Conservation (phyloP, 1,140 invertebrate genomes). For the Andrena cerasifolii region DNA sequence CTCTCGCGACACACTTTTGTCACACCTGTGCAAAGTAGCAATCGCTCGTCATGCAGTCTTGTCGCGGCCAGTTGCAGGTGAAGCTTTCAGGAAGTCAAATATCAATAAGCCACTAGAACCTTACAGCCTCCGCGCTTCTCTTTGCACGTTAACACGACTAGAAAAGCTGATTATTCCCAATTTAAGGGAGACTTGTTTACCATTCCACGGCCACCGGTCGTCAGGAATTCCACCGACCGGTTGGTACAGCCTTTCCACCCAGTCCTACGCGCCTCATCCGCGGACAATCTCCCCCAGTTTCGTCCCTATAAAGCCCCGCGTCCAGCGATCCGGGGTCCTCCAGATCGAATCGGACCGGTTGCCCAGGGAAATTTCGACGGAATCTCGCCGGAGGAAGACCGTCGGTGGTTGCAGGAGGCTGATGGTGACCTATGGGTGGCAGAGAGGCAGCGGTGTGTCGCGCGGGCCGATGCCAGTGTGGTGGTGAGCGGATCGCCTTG, state of each 20-base stretch:
- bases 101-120: too few relatives aligned
- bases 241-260: neutral
- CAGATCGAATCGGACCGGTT: neutral
- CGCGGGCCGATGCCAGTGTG: slow-evolving; percentile 47
- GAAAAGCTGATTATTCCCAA: slow-evolving; percentile 2
- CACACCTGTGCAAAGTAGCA: slow-evolving; percentile 1
- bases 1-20: slow-evolving; percentile 36
- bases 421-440: slow-evolving; percentile 62
- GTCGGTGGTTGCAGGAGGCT: slow-evolving; percentile 23
- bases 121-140: too few relatives aligned
- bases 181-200: neutral
- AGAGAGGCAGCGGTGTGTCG: slow-evolving; percentile 54
- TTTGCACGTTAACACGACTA: too few relatives aligned
- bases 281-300: neutral
- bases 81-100: slow-evolving; percentile 10
- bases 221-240: neutral
- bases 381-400: neutral
- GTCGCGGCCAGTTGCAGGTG: neutral
- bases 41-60: neutral
- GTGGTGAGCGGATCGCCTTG: slow-evolving; percentile 80
- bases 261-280: slow-evolving; percentile 7
- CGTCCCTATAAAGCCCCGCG: neutral
- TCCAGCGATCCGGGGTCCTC: too few relatives aligned
- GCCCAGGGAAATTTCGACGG: slow-evolving; percentile 9
- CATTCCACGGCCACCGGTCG: too few relatives aligned